These are phyloP conservation scores for Thripadectes ignobilis DNA, from an alignment of 2,797 vertebrate species.

Conservation along the genomic window DNA sequence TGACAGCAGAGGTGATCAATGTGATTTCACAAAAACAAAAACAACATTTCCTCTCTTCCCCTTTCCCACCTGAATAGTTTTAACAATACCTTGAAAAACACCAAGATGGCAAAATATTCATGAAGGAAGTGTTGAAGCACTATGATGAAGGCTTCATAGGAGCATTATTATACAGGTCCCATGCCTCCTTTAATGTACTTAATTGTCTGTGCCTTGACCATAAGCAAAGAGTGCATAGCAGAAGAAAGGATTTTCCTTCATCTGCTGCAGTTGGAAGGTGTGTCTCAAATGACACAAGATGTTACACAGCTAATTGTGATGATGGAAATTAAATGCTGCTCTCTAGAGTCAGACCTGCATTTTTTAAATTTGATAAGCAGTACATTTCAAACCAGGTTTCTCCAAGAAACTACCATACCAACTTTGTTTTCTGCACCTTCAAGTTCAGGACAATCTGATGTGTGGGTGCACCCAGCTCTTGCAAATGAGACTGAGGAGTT, in stretches of 20 bases:
- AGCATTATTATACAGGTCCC: neutral
- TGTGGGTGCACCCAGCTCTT: neutral
- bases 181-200: neutral
- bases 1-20: neutral
- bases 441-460: neutral
- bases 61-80: neutral
- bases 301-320: neutral
- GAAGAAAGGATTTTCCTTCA: neutral
- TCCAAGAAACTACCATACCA: neutral
- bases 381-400: neutral
- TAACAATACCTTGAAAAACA: neutral
- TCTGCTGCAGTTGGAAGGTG: neutral
- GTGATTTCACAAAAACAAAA: neutral
- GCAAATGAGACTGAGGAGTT: neutral
- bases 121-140: neutral
- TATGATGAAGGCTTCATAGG: neutral
- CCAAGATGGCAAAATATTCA: neutral
- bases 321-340: neutral
- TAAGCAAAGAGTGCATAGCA: neutral
- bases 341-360: neutral
- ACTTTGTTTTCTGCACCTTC: neutral
- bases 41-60: accelerated
- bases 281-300: neutral
- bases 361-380: neutral
- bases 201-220: neutral